Conservation (phyloP, 2,888 invertebrate species). For the Metalampra italica region DNA sequence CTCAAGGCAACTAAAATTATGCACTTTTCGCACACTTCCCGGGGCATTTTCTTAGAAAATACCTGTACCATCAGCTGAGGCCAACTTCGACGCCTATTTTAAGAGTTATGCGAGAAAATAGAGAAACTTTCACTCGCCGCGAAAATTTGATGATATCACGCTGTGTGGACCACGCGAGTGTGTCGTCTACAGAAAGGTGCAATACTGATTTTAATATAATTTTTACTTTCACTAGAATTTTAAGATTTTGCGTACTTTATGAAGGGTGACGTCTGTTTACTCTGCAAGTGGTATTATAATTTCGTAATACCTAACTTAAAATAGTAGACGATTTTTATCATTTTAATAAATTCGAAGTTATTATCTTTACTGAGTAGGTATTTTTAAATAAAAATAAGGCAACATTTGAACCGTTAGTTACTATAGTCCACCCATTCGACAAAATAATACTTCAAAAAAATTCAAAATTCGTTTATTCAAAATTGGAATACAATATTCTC, state of each 20-base stretch:
- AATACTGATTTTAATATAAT: constrained; percentile 9
- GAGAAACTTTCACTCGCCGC: constrained; percentile 14
- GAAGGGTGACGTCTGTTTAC: not conserved
- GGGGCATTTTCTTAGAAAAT: not conserved
- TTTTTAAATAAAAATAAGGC: too few species aligned
- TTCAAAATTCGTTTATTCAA: too few species aligned
- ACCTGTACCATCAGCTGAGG: not conserved
- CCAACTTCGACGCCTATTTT: not conserved
- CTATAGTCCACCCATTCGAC: too few species aligned
- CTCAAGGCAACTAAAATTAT: constrained; percentile 7
- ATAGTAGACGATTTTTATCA: too few species aligned
- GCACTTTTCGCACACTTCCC: constrained; percentile 11
- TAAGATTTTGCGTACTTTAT: constrained; percentile 1
- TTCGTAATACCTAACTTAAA: too few species aligned
- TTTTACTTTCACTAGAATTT: constrained; percentile 11
- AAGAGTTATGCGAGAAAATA: not conserved
- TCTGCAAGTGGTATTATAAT: too few species aligned
- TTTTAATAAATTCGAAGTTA: too few species aligned
- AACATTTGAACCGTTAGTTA: too few species aligned
- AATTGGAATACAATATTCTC: too few species aligned
- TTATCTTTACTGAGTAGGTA: too few species aligned
- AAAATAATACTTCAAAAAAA: too few species aligned
- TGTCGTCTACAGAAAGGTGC: constrained; percentile 7
- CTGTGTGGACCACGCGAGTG: constrained; percentile 5
- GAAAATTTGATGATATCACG: constrained; percentile 11